Evolutionary conservation across 2,113 vertebrate genomes (phyloP).

Genomic region (Hyperoodon ampullatus): DNA sequence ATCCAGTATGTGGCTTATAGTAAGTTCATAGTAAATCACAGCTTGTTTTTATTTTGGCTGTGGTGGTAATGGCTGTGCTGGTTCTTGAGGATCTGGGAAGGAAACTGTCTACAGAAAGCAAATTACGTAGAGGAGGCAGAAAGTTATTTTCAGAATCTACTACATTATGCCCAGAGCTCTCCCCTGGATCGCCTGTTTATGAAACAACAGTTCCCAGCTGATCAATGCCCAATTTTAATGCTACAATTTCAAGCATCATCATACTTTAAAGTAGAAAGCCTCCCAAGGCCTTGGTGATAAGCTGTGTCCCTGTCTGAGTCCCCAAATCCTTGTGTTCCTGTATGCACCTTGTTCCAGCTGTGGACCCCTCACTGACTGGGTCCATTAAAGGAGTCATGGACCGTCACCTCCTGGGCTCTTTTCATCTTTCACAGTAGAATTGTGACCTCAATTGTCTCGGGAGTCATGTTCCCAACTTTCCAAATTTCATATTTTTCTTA

Average conservation of each 20-base stretch:
- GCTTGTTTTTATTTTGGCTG: background rate
- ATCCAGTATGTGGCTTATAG: background rate
- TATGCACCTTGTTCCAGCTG: background rate
- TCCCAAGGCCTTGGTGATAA: background rate
- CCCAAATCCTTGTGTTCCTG: background rate
- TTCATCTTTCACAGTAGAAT: background rate
- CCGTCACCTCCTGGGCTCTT: background rate
- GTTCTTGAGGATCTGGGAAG: background rate
- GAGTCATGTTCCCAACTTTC: background rate
- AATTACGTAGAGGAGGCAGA: background rate
- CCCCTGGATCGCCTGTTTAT: background rate
- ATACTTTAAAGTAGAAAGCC: background rate
- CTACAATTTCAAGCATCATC: background rate
- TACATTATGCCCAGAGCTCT: background rate
- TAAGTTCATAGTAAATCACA: background rate
- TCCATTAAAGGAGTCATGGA: fast-evolving
- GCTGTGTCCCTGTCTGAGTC: background rate
- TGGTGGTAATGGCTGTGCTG: background rate
- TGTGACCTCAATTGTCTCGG: background rate
- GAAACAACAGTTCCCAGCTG: background rate
- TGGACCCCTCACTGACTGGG: background rate
- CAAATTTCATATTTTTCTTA: background rate
- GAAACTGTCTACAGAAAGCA: background rate
- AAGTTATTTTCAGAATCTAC: background rate
- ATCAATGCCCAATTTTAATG: background rate